These are phyloP conservation scores for Cebus imitator DNA, from an alignment of 2,113 vertebrate genomes.

Conservation along the genomic window DNA sequence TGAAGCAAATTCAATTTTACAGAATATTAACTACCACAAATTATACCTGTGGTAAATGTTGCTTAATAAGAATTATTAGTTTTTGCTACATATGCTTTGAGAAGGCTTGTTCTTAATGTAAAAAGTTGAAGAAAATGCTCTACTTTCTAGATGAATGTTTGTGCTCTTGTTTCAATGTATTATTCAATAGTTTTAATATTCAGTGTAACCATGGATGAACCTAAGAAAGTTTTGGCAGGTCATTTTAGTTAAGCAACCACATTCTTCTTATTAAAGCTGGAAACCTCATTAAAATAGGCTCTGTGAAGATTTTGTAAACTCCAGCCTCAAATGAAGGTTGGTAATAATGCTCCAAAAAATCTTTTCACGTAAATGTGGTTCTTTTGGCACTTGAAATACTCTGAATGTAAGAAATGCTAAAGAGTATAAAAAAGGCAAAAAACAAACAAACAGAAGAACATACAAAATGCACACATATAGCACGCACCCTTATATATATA, in stretches of 20 bases:
- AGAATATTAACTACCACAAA: conserved; percentile 28
- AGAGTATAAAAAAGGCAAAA: not conserved
- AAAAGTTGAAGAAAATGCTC: not conserved
- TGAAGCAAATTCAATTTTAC: conserved; percentile 45
- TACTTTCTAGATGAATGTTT: conserved; percentile 47
- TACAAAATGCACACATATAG: not conserved
- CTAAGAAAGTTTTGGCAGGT: conserved; percentile 56
- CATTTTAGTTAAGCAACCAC: conserved; percentile 47
- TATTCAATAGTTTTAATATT: conserved; percentile 67
- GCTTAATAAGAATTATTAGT: conserved; percentile 34
- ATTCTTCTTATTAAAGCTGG: conserved; percentile 71
- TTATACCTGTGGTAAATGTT: conserved; percentile 42
- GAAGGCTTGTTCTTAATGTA: conserved; percentile 16
- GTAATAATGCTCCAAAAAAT: conserved; percentile 44
- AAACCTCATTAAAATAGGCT: conserved; percentile 73
- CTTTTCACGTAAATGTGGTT: conserved; percentile 56
- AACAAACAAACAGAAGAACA: not conserved
- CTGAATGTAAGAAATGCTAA: conserved; percentile 27
- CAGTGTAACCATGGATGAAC: conserved; percentile 46
- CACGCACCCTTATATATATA: not conserved
- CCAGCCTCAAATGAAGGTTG: conserved; percentile 57
- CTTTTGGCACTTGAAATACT: conserved; percentile 4
- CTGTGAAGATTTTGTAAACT: conserved; percentile 69
- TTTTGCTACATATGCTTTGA: not conserved
- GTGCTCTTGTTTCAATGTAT: conserved; percentile 37